Base-by-base conservation (phyloP, 2,113 vertebrate genomes). In the Odocoileus virginianus region DNA sequence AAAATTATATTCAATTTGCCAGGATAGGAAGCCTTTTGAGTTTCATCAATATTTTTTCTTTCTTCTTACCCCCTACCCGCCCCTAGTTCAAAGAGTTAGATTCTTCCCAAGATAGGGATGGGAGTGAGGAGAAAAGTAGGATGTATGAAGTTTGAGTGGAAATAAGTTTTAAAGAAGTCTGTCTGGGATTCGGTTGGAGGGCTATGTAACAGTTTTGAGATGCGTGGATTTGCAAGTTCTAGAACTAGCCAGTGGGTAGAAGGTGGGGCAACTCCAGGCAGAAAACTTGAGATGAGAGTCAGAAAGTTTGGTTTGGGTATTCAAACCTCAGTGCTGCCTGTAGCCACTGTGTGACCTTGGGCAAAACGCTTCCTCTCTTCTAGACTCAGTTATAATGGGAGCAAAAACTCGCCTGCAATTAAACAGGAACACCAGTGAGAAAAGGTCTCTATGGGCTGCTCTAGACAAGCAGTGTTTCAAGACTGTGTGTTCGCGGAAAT, bases 311-410 rank as follows among this genome's bases (percentile, higher is more conserved):
- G n/a, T 67, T 28, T 55, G 33, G 61, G 64, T 57, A 36, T 55
- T 60, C 27, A 50, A 33, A 71, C 27, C 85, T 81, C 83, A 40
- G 85, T 45, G 79, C 12, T 19, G 54, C 27, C 79, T 33, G 33
- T 2, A 27, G 74, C 43, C 55, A 9, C 25, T 1, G 19, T 8
- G 45, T 92, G 94, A 97, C 92, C 94, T 96, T 95, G 71, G 54
- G 7, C 81, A 50, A 57, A 78, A 33, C 27, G 4, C 36, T 85
- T 13, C 45, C 27, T 47, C 28, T 55, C 33, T 54, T 50, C 71
- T 23, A 54, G 81, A 50, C 47, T 83, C 83, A 7, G 89, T 17
- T 33, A 16, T 11, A 4, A 10, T 9, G 28, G 55, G 12, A 10
- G 71, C 17, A 30, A 17, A 89, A 87, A 16, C 87, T 36, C 2